These are phyloP conservation scores for Stictonetta naevosa DNA, from an alignment of 2,113 vertebrate species.

Conservation along the genomic window DNA sequence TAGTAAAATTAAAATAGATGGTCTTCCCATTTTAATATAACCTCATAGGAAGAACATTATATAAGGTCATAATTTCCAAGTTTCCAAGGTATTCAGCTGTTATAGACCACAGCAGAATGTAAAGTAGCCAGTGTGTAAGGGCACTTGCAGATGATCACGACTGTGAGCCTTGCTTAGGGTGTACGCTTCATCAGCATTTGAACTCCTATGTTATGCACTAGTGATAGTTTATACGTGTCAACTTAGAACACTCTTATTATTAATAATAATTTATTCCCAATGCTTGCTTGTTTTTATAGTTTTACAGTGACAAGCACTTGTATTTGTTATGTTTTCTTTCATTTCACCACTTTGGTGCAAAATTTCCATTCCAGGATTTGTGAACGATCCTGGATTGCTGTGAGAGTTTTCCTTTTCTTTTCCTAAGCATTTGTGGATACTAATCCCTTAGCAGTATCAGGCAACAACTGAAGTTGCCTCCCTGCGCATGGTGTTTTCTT, in stretches of 20 bases:
- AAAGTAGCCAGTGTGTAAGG: constrained; percentile 11
- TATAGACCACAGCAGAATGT: neutral
- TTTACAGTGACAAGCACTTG: neutral
- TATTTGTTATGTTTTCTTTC: neutral
- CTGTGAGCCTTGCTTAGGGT: neutral
- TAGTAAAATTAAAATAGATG: neutral
- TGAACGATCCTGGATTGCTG: neutral
- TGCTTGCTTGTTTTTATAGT: neutral
- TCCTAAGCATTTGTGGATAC: neutral
- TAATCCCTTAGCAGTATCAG: neutral
- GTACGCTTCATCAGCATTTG: neutral
- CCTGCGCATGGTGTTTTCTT: neutral
- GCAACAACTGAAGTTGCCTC: neutral
- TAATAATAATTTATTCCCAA: neutral
- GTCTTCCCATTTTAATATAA: neutral
- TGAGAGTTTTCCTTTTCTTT: neutral
- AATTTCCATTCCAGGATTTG: neutral
- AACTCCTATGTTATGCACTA: neutral
- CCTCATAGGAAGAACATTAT: neutral
- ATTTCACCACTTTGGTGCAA: neutral
- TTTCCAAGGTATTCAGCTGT: constrained; percentile 12
- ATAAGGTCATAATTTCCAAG: neutral
- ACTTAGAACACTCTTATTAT: neutral
- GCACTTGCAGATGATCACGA: neutral
- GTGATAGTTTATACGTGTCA: neutral